These are phyloP conservation scores for Ptiloglossa arizonensis DNA, from an alignment of 1,140 invertebrate genomes.

Conservation along the genomic window DNA sequence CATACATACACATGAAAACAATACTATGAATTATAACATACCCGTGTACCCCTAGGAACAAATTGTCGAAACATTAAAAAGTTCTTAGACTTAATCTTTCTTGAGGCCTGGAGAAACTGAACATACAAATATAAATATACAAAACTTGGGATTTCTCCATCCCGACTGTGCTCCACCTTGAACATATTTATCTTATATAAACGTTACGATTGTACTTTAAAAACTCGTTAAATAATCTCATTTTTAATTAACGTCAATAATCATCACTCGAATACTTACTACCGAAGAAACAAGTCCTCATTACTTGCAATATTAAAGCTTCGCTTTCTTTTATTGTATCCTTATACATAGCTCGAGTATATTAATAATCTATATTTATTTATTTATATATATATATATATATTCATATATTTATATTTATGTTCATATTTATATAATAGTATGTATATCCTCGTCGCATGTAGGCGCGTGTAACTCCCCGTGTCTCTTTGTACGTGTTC, in stretches of 20 bases:
- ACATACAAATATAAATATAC: too few relatives aligned
- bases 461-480: conserved; percentile 48
- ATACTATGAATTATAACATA: background rate
- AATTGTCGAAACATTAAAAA: background rate
- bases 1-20: conserved; percentile 38
- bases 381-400: conserved; percentile 62
- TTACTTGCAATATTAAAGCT: conserved; percentile 55
- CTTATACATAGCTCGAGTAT: conserved; percentile 74
- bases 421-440: conserved; percentile 47
- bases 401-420: conserved; percentile 38
- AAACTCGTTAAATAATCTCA: background rate
- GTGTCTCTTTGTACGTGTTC: conserved; percentile 36
- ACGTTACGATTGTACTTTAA: background rate
- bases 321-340: conserved; percentile 73
- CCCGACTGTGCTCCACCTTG: too few relatives aligned
- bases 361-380: conserved; percentile 72
- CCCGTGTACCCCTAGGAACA: background rate
- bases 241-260: background rate
- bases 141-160: too few relatives aligned
- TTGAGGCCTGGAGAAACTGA: too few relatives aligned
- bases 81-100: too few relatives aligned
- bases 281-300: background rate
- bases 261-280: background rate
- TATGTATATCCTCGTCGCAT: conserved; percentile 55
- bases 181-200: background rate